Base-by-base conservation (phyloP, 1,140 invertebrate species). In the Parapsyche elsis region DNA sequence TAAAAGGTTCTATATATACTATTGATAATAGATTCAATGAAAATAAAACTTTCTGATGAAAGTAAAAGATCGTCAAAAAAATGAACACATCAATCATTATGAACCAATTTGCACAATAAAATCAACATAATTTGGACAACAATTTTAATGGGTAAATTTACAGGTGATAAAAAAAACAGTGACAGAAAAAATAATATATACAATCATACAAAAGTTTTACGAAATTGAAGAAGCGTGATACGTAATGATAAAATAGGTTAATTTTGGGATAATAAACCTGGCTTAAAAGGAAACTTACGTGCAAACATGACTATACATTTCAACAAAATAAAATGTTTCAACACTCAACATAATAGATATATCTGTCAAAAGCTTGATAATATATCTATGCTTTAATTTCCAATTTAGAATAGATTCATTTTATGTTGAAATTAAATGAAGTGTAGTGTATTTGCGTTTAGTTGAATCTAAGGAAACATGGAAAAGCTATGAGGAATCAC, bases 81-180 rank as follows among this genome's bases (percentile, higher is more conserved):
- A 19, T 61, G 7, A 67, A 67, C 64, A 67, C 23, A 24, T 67
- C 12, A 26, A 9, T 12, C 0, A 61, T 61, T 12, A 24, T 67
- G 23, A 67, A 67, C 24, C 21, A 67, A 67, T 26, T 67, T 9
- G 23, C 64, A 24, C 23, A 67, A 67, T 67, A 67, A 67, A 67
- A 67, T 67, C 64, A 67, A 67, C 64, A 67, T 19, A 67, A 67
- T 67, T 30, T 10, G 64, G 24, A 21, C 64, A 67, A 67, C 64
- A 67, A 67, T 67, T 67, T 67, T 67, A 67, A 67, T 67, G 64
- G 24, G 24, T 30, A 67, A 67, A 67, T 67, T 26, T 67, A 67
- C 64, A 67, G 21, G 57, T 61, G 57, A 61, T 61, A 19, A 61
- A 61, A 61, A 61, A 61, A 61, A 61, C 16, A 61, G 57, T 61